Conservation (phyloP, 2,888 invertebrate species). For the Napeogenes sylphis region DNA sequence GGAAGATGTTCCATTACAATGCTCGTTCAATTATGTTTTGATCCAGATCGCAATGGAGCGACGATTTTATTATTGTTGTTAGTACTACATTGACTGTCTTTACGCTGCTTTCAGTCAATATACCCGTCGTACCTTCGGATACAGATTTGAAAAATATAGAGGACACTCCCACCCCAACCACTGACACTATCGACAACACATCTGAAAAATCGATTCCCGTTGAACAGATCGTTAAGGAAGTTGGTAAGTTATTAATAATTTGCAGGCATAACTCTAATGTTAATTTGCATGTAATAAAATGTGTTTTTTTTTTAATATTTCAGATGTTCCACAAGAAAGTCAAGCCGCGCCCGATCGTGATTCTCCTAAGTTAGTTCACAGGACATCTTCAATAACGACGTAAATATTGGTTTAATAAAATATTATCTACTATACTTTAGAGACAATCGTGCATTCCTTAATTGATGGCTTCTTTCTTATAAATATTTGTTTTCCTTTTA, state of each 20-base stretch:
- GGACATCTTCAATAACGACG: slow-evolving; percentile 78
- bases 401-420: slow-evolving; percentile 42
- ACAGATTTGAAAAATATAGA: slow-evolving; percentile 51
- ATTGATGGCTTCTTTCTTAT: too few relatives aligned
- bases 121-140: slow-evolving; percentile 22
- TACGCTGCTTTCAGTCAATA: slow-evolving; percentile 20
- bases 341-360: slow-evolving; percentile 42
- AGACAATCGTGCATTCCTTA: too few relatives aligned
- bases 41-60: too few relatives aligned
- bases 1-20: too few relatives aligned
- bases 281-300: neutral
- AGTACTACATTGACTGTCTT: neutral
- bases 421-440: neutral
- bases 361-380: slow-evolving; percentile 77
- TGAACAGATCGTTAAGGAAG: slow-evolving; percentile 60
- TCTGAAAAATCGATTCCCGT: slow-evolving; percentile 58
- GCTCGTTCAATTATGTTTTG: too few relatives aligned
- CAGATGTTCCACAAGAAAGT: slow-evolving; percentile 58
- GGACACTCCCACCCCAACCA: slow-evolving; percentile 34
- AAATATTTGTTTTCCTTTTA: too few relatives aligned
- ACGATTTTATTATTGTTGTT: neutral
- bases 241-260: slow-evolving; percentile 46
- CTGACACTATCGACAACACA: slow-evolving; percentile 46
- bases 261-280: neutral
- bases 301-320: slow-evolving; percentile 19